Evolutionary conservation across 37 sponge, comb jelly and placozoan genomes (phyloP).

Genomic region (Cladorhizidae sp.): DNA sequence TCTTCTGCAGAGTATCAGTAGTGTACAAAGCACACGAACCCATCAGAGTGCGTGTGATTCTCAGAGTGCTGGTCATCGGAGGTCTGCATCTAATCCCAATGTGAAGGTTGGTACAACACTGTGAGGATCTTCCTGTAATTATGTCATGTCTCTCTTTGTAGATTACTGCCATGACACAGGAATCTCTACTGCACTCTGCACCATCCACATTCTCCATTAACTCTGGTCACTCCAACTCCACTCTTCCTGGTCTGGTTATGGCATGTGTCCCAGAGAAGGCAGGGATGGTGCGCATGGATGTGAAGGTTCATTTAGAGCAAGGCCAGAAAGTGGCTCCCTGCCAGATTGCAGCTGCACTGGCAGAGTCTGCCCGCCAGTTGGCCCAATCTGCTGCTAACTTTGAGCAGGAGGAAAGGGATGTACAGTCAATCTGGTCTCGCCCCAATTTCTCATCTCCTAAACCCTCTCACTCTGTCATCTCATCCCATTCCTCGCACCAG

Average conservation of each 20-base stretch:
- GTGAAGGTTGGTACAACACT: conserved; percentile 3
- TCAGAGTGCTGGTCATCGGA: conserved; percentile 13
- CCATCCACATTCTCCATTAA: conserved; percentile 34
- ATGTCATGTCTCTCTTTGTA: not conserved
- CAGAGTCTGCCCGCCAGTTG: conserved; percentile 78
- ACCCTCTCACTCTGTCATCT: not conserved
- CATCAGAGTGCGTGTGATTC: not conserved
- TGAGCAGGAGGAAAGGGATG: conserved; percentile 34
- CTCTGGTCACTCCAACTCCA: conserved; percentile 29
- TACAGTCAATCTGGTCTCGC: not conserved
- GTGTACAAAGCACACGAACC: not conserved
- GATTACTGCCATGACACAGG: conserved; percentile 4
- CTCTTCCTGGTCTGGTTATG: no score
- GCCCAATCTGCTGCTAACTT: conserved; percentile 79
- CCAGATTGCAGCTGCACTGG: conserved; percentile 70
- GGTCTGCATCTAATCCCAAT: conserved; percentile 14
- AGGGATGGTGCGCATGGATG: conserved; percentile 36
- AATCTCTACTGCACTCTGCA: conserved; percentile 13
- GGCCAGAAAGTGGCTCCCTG: conserved; percentile 32
- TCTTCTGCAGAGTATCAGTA: not conserved
- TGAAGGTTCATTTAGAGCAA: conserved; percentile 50
- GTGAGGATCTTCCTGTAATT: not conserved
- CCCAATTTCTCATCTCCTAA: not conserved
- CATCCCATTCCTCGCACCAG: not conserved
- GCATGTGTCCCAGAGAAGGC: not conserved